Conservation (phyloP, 2,113 vertebrate genomes). For the Falcunculus frontatus region DNA sequence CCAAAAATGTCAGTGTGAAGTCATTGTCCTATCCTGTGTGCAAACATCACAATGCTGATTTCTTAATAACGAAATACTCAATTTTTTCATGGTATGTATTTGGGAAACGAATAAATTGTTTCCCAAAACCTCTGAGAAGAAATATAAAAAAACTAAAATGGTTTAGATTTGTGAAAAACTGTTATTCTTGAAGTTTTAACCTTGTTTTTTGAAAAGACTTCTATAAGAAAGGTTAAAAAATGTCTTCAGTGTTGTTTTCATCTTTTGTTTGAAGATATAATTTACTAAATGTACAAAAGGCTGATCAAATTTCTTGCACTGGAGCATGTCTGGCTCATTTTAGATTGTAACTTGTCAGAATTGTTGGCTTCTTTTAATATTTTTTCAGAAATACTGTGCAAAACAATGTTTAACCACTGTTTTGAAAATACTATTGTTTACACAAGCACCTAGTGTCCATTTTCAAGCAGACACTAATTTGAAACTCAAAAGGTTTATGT, state of each 20-base stretch:
- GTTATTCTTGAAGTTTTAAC: background rate
- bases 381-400: background rate
- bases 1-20: background rate
- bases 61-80: background rate
- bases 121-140: background rate
- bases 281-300: background rate
- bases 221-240: background rate
- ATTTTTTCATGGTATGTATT: background rate
- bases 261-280: background rate
- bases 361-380: background rate
- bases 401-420: background rate
- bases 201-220: background rate
- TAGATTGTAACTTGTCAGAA: background rate
- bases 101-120: background rate
- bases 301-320: background rate
- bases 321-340: background rate
- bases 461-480: background rate
- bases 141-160: rapidly evolving
- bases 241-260: background rate
- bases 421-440: background rate
- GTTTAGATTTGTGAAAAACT: background rate
- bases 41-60: background rate
- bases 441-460: background rate
- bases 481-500: background rate
- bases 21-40: background rate